These are phyloP conservation scores for Drosophila fungiperda DNA, from an alignment of 2,888 invertebrate genomes.

Conservation along the genomic window DNA sequence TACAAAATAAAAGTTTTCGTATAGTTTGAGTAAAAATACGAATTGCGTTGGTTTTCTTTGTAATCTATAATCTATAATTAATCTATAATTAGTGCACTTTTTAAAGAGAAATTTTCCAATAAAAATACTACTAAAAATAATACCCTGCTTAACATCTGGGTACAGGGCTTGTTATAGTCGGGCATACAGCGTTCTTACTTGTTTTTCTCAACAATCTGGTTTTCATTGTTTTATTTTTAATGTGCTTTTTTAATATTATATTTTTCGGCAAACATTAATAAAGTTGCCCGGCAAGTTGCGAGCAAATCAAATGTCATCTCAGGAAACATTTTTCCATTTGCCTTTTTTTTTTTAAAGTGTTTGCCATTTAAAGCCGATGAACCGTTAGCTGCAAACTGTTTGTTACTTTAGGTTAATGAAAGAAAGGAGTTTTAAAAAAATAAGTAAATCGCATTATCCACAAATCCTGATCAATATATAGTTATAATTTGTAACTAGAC, in stretches of 20 bases:
- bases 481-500: not conserved
- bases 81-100: not conserved
- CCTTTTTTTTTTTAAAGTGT: conserved; percentile 57
- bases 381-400: conserved; percentile 11
- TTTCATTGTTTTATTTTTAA: not conserved
- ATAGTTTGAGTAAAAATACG: not conserved
- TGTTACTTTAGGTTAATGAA: conserved; percentile 24
- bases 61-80: not conserved
- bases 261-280: conserved; percentile 62
- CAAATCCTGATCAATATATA: conserved; percentile 21
- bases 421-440: conserved; percentile 16
- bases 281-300: conserved; percentile 36
- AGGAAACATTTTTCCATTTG: conserved; percentile 62
- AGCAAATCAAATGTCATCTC: conserved; percentile 43
- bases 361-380: conserved; percentile 17
- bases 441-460: conserved; percentile 5
- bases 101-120: not conserved
- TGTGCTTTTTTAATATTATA: conserved; percentile 25
- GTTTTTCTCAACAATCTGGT: not conserved
- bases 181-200: not conserved
- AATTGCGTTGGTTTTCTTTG: not conserved
- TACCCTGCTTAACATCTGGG: not conserved
- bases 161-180: not conserved
- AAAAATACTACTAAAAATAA: not conserved
- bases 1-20: not conserved